A percentile compares a stretch with the other conserved stretches of the same genome.
Evolutionary conservation across 1,140 invertebrate genomes (phyloP).

Genomic region (Zaprionus gabonicus): DNA sequence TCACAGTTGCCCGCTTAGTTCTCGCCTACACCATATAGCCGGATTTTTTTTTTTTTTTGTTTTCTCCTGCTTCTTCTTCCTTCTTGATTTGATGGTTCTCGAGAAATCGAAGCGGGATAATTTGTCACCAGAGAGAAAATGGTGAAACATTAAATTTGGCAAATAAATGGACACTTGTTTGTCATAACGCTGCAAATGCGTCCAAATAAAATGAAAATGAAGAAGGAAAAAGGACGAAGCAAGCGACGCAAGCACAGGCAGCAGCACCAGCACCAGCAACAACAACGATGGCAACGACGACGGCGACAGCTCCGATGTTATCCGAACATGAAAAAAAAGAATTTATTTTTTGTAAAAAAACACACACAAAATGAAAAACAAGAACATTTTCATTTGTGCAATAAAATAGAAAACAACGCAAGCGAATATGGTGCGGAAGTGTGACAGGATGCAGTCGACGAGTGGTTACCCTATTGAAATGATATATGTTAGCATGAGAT

Average conservation of each 20-base stretch:
- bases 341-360: slow-evolving; percentile 53
- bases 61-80: not conserved
- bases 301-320: slow-evolving; percentile 60
- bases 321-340: slow-evolving; percentile 57
- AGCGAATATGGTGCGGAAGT: slow-evolving; percentile 33
- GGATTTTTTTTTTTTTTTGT: slow-evolving; percentile 5
- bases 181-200: slow-evolving; percentile 82
- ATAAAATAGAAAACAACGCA: slow-evolving; percentile 80
- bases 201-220: slow-evolving; percentile 70
- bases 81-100: slow-evolving; percentile 50
- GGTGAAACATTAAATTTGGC: slow-evolving; percentile 82
- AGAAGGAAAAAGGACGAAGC: slow-evolving; percentile 49
- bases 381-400: slow-evolving; percentile 80
- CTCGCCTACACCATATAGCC: not conserved
- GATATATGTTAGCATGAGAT: not conserved
- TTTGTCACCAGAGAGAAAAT: slow-evolving; percentile 75
- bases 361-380: slow-evolving; percentile 78
- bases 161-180: slow-evolving; percentile 83
- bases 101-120: slow-evolving; percentile 81
- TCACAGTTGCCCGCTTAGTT: slow-evolving; percentile 67
- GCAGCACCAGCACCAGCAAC: slow-evolving; percentile 24
- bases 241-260: slow-evolving; percentile 20
- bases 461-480: not conserved
- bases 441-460: not conserved
- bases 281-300: slow-evolving; percentile 14